Base-by-base conservation (phyloP, 2,888 invertebrate genomes). In the Eutolmus rufibarbis region DNA sequence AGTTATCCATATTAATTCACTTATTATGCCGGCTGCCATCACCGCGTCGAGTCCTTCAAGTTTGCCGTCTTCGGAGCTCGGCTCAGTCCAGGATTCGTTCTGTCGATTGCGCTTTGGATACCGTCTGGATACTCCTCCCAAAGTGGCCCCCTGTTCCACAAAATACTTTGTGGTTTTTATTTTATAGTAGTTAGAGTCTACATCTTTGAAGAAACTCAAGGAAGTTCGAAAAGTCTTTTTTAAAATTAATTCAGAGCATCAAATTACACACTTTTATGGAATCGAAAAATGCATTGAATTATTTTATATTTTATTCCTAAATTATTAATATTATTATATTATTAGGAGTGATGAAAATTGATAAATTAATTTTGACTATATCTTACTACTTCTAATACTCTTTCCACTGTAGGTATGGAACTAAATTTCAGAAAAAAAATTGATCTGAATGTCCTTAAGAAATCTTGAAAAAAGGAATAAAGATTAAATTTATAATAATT, bases 1-100 rank as follows among this genome's bases (percentile, higher is more conserved):
- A 89, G 89, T 89, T 89, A 89, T 89, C 89, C 89, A 89, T 89
- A 89, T 89, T 89, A 89, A 89, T 89, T 89, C 89, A 89, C 89
- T 89, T 89, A 89, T 89, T 89, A 89, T 89, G 87, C 89, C 86
- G 81, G 86, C 88, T 89, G 87, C 89, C 85, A 85, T 74, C 85
- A 74, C 31, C 74, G 85, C 46, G 57, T 57, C 28, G 28, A 85
- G 85, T 85, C 85, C 74, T 74, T 74, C 74, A 46, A 74, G 31
- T 43, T 74, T 82, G 3, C 56, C 56, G 28, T 51, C 74, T 43
- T 74, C 34, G 23, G 23, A 31, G 28, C 19, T 37, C 28, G 37
- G 74, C n/a, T n/a, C 19, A 19, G 66, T 56, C 3, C 56, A 56
- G 66, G 66, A 66, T 66, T 4, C 28, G 31, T 85, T 85, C 34